Evolutionary conservation across 1,140 invertebrate genomes (phyloP).

Genomic region (Cydia strobilella): DNA sequence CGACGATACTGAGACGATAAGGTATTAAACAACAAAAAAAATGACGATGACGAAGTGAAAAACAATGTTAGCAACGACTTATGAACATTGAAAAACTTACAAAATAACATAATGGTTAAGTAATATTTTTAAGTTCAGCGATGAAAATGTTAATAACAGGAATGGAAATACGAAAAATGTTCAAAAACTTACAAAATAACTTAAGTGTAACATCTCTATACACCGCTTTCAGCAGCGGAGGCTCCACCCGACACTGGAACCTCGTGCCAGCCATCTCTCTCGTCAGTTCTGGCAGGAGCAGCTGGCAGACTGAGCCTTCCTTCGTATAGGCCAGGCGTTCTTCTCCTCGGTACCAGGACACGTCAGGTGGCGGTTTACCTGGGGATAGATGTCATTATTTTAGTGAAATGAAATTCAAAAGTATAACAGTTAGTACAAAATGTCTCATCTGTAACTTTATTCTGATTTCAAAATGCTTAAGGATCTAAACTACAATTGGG

Average conservation of each 20-base stretch:
- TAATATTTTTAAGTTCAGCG: too few relatives aligned
- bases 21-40: slow-evolving; percentile 14
- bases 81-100: too few relatives aligned
- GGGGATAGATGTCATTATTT: neutral
- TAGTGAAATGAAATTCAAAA: too few relatives aligned
- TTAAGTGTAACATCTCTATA: slow-evolving; percentile 64
- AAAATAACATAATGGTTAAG: too few relatives aligned
- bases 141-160: neutral
- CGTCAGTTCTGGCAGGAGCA: slow-evolving; percentile 60
- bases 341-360: slow-evolving; percentile 67
- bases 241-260: slow-evolving; percentile 67
- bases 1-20: too few relatives aligned
- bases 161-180: neutral
- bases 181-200: slow-evolving; percentile 63
- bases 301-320: slow-evolving; percentile 62
- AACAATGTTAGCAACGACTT: neutral
- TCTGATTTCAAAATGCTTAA: too few relatives aligned
- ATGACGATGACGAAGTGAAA: neutral
- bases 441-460: too few relatives aligned
- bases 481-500: too few relatives aligned
- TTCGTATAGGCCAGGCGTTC: slow-evolving; percentile 63
- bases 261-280: slow-evolving; percentile 63
- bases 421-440: too few relatives aligned
- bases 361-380: slow-evolving; percentile 70
- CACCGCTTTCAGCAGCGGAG: slow-evolving; percentile 57